Conservation (phyloP, 2,797 vertebrate genomes). For the Zalophus californianus region DNA sequence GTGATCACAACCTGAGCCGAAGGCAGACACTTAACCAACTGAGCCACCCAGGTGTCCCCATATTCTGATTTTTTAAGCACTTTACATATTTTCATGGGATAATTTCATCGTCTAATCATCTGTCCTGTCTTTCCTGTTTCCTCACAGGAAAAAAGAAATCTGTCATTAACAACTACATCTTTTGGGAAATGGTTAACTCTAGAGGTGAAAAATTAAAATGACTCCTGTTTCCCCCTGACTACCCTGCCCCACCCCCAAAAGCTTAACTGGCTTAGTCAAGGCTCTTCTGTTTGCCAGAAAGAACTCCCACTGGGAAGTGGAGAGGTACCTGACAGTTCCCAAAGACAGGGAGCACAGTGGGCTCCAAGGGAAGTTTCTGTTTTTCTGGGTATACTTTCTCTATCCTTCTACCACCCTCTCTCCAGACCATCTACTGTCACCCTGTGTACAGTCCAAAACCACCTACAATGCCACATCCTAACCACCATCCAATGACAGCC, state of each 20-base stretch:
- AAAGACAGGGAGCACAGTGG: neutral
- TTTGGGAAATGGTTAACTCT: conserved; percentile 41
- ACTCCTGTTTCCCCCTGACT: neutral
- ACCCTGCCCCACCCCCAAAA: neutral
- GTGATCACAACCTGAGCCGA: too few relatives aligned
- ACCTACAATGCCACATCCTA: neutral
- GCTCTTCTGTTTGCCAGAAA: neutral
- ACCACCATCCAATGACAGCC: neutral
- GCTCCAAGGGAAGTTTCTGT: neutral
- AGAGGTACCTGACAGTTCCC: neutral
- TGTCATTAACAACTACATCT: neutral
- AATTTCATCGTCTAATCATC: neutral
- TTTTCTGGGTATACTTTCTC: neutral
- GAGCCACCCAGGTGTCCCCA: too few relatives aligned
- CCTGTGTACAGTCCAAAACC: neutral
- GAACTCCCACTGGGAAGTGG: neutral
- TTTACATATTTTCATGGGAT: neutral
- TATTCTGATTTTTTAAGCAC: neutral
- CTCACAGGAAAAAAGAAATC: neutral
- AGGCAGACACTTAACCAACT: too few relatives aligned
- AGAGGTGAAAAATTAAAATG: conserved; percentile 24
- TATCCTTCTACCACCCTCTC: too few relatives aligned
- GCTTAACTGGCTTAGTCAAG: neutral
- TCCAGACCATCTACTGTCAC: neutral
- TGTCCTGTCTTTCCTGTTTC: neutral